Evolutionary conservation across 2,888 invertebrate species (phyloP).

Genomic region (Papilio gigon): DNA sequence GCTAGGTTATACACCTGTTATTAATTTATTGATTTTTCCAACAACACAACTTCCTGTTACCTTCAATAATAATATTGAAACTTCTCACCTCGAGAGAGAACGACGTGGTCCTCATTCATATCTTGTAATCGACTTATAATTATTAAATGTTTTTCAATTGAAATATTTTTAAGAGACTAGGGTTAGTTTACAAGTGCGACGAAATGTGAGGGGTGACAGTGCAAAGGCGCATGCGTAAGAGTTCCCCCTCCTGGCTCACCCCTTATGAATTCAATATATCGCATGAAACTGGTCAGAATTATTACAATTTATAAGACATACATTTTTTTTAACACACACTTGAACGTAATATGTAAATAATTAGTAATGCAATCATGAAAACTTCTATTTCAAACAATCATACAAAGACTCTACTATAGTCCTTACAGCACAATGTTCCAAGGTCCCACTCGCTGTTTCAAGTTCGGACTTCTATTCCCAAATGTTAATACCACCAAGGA

Average conservation of each 20-base stretch:
- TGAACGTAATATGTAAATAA: neutral
- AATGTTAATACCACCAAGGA: neutral
- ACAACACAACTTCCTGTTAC: slow-evolving; percentile 42
- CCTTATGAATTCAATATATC: neutral
- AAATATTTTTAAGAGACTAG: slow-evolving; percentile 45
- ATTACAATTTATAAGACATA: neutral
- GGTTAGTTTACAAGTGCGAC: slow-evolving; percentile 49
- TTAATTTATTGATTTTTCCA: slow-evolving; percentile 74
- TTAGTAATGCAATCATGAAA: neutral
- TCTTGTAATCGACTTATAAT: slow-evolving; percentile 77
- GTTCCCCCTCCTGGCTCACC: slow-evolving; percentile 29
- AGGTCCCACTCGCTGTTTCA: neutral
- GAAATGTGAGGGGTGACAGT: slow-evolving; percentile 48
- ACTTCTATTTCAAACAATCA: neutral
- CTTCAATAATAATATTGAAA: slow-evolving; percentile 49
- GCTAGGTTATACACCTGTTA: slow-evolving; percentile 74
- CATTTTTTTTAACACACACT: neutral
- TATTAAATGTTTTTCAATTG: slow-evolving; percentile 60
- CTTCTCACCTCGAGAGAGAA: slow-evolving; percentile 90
- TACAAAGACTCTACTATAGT: neutral
- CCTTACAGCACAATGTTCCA: neutral
- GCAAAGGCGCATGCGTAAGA: slow-evolving; percentile 47
- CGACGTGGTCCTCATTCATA: slow-evolving; percentile 96
- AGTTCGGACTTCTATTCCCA: neutral
- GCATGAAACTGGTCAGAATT: neutral